A percentile compares a stretch with the other conserved stretches of the same genome.
Evolutionary conservation across 2,113 vertebrate genomes (phyloP).

Genomic region (Typhlomys cinereus): DNA sequence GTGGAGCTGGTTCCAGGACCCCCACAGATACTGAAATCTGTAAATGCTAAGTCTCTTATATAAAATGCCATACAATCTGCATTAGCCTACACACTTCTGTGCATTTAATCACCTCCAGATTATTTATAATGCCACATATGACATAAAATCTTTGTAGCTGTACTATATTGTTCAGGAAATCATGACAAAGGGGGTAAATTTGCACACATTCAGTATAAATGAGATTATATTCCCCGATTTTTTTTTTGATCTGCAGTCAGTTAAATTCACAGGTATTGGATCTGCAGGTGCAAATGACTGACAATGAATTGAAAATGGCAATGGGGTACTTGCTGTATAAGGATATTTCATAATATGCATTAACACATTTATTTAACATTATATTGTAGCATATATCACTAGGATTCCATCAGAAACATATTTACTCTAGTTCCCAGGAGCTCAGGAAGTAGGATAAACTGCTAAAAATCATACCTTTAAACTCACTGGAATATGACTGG

Average conservation of each 20-base stretch:
- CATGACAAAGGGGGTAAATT: not conserved
- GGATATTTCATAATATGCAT: not conserved
- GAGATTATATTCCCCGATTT: too few species aligned
- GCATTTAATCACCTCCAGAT: not conserved
- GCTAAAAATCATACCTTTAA: not conserved
- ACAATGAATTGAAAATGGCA: too few species aligned
- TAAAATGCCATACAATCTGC: too few species aligned
- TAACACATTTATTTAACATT: not conserved
- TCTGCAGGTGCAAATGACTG: too few species aligned
- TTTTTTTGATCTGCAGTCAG: too few species aligned
- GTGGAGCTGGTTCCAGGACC: not conserved
- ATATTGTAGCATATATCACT: not conserved
- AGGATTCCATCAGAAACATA: not conserved
- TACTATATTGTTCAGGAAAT: not conserved
- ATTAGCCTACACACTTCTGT: not conserved
- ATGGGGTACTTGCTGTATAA: too few species aligned
- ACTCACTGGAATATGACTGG: too few species aligned
- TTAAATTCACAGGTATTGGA: not conserved
- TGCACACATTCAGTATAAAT: not conserved
- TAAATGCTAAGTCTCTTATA: not conserved
- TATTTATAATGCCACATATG: not conserved
- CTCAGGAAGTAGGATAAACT: not conserved
- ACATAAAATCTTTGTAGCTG: not conserved
- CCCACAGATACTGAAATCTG: not conserved
- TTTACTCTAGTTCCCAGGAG: not conserved